phyloP scores from a whole-genome alignment of 2,113 vertebrate species.

The Corythaeola cristata region DNA sequence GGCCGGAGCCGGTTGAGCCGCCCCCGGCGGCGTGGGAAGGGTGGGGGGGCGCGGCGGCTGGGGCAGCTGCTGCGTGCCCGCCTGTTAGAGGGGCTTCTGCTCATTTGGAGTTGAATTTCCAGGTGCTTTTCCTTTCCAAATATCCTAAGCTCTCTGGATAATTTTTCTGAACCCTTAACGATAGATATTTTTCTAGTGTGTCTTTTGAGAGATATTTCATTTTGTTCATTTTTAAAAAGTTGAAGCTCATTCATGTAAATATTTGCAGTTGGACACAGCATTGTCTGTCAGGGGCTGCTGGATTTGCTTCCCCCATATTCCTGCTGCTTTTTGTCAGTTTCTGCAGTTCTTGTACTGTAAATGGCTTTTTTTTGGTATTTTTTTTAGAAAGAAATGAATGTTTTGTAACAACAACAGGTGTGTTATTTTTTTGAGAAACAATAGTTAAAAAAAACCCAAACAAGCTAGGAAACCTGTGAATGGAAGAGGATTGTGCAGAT shows the following conservation, averaged over 20 bases:
- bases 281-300: background rate
- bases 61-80: fast-evolving
- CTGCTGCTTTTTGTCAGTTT: background rate
- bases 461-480: background rate
- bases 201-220: background rate
- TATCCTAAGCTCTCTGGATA: background rate
- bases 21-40: no score
- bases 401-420: background rate
- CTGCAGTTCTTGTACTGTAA: background rate
- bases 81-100: fast-evolving
- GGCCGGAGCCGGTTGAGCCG: no score
- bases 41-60: no score
- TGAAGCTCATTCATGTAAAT: background rate
- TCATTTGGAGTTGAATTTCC: background rate
- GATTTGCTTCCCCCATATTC: fast-evolving
- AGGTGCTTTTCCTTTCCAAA: background rate
- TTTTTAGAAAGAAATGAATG: background rate
- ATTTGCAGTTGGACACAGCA: background rate
- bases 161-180: background rate
- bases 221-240: background rate
- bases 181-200: background rate
- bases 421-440: background rate
- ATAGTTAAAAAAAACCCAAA: background rate
- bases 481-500: background rate
- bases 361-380: background rate